phyloP scores from a whole-genome alignment of 1,140 invertebrate species.

The Hyphantria cunea region DNA sequence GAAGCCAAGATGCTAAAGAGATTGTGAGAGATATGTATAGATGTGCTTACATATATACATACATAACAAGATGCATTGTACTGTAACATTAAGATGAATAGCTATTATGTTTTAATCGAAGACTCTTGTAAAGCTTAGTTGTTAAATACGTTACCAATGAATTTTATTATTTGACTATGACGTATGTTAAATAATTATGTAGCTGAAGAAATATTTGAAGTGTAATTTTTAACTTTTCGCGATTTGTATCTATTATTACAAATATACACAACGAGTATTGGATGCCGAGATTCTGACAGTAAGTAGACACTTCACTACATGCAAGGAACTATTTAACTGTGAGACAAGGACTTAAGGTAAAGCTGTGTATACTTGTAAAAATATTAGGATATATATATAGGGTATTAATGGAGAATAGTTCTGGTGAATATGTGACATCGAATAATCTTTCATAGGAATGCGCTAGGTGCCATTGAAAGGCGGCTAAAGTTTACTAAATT shows the following conservation, averaged over 20 bases:
- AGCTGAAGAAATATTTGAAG: constrained; percentile 23
- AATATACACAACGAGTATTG: too few species aligned
- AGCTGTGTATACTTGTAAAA: constrained; percentile 20
- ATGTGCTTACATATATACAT: constrained; percentile 42
- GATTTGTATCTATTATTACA: too few species aligned
- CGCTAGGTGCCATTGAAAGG: constrained; percentile 40
- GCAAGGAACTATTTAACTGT: constrained; percentile 41
- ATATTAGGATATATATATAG: constrained; percentile 8
- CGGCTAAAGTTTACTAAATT: constrained; percentile 37
- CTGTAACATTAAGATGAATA: constrained; percentile 35
- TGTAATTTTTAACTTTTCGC: not conserved
- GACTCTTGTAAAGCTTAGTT: constrained; percentile 65
- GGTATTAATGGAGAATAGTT: not conserved
- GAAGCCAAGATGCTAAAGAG: constrained; percentile 74
- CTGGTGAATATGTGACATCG: constrained; percentile 10
- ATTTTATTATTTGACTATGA: constrained; percentile 62
- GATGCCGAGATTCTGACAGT: too few species aligned
- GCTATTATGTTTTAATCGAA: constrained; percentile 53
- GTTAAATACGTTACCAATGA: constrained; percentile 78
- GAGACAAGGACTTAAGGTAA: constrained; percentile 46
- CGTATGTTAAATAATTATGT: constrained; percentile 32
- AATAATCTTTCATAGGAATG: constrained; percentile 23
- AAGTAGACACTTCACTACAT: too few species aligned
- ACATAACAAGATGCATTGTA: constrained; percentile 28
- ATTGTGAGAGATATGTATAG: constrained; percentile 46